Percentiles rank a stretch among this genome's conserved stretches.
phyloP scores from a whole-genome alignment of 2,888 invertebrate genomes.

The Pasiphila rectangulata region DNA sequence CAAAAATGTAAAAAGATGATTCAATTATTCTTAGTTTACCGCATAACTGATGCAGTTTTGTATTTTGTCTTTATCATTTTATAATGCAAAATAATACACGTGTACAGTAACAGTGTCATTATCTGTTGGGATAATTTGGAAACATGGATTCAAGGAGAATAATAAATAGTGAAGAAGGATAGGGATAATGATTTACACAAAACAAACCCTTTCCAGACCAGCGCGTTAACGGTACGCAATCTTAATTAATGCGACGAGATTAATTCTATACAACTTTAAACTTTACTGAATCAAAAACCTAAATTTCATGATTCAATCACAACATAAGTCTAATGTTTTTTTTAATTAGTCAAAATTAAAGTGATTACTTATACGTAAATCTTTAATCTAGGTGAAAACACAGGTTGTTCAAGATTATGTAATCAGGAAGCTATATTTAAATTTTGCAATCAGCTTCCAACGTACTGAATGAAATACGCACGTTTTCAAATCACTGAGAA shows the following conservation, averaged over 20 bases:
- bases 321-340: constrained; percentile 28
- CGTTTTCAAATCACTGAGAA: constrained; percentile 1
- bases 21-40: constrained; percentile 9
- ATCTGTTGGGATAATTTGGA: constrained; percentile 17
- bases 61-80: neutral
- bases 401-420: constrained; percentile 1
- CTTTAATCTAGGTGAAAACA: constrained; percentile 22
- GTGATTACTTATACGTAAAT: constrained; percentile 27
- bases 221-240: constrained; percentile 8
- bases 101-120: constrained; percentile 1
- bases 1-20: constrained; percentile 26
- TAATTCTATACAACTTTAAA: constrained; percentile 32
- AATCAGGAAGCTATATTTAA: constrained; percentile 6
- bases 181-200: constrained; percentile 27
- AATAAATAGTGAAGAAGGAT: constrained; percentile 18
- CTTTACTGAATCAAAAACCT: constrained; percentile 25
- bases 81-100: constrained; percentile 10
- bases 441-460: neutral
- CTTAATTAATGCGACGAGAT: constrained; percentile 37
- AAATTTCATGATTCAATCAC: constrained; percentile 33
- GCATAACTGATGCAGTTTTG: constrained; percentile 1
- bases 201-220: constrained; percentile 24
- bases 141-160: constrained; percentile 22
- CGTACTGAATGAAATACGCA: neutral
- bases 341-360: constrained; percentile 31